These are phyloP conservation scores for Spea bombifrons DNA, from an alignment of 2,113 vertebrate genomes.

Conservation along the genomic window DNA sequence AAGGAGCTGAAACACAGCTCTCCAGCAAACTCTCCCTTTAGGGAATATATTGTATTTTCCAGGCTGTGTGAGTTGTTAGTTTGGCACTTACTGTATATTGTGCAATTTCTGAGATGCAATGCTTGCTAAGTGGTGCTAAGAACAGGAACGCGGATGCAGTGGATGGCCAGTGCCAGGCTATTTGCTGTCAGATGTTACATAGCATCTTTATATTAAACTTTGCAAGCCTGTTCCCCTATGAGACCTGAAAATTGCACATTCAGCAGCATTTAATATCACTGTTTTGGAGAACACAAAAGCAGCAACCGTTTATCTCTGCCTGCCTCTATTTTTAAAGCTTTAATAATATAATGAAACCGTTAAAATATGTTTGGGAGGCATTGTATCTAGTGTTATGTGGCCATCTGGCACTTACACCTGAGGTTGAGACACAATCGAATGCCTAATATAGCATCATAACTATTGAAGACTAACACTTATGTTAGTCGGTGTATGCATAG, in stretches of 20 bases:
- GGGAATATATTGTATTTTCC: background rate
- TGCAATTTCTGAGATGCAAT: background rate
- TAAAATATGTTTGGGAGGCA: constrained; percentile 52
- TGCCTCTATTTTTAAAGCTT: constrained; percentile 18
- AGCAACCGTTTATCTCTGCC: background rate
- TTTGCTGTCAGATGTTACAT: constrained; percentile 20
- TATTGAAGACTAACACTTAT: background rate
- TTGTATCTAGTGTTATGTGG: constrained; percentile 41
- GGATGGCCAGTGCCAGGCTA: constrained; percentile 7
- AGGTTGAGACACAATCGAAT: constrained; percentile 36
- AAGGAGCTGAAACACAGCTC: too few relatives aligned
- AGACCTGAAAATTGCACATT: constrained; percentile 28
- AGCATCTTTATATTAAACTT: constrained; percentile 41
- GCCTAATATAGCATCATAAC: constrained; percentile 21
- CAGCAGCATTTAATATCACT: constrained; percentile 23
- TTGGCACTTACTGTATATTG: constrained; percentile 27
- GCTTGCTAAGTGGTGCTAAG: constrained; percentile 19
- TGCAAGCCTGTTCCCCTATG: constrained; percentile 9
- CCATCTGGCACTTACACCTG: constrained; percentile 40
- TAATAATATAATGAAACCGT: constrained; percentile 43
- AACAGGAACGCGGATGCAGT: constrained; percentile 22
- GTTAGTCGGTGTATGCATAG: background rate
- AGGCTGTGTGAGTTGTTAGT: constrained; percentile 21
- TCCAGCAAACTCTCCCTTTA: too few relatives aligned
- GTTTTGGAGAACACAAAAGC: constrained; percentile 3